Percentiles rank a stretch among this genome's conserved stretches.
phyloP scores from a whole-genome alignment of 2,888 invertebrate genomes.

The Lochmaea crataegi region DNA sequence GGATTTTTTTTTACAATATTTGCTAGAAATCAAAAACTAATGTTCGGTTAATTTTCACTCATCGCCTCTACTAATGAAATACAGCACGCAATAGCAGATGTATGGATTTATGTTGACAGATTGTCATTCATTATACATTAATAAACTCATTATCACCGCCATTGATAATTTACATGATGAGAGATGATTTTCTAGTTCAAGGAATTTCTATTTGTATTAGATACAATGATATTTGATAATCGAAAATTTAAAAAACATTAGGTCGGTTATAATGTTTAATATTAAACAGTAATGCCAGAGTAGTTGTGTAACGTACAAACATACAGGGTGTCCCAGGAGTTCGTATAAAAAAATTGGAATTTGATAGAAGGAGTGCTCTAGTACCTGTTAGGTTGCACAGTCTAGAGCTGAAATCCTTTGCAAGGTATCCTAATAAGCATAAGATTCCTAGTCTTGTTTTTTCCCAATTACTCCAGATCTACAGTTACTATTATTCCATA shows the following conservation, averaged over 20 bases:
- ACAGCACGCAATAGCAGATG: conserved; percentile 8
- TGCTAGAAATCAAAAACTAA: not conserved
- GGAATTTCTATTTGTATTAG: not conserved
- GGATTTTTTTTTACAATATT: not conserved
- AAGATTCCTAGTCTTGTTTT: too few relatives aligned
- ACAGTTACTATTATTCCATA: too few relatives aligned
- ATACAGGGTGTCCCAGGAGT: too few relatives aligned
- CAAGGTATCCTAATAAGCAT: too few relatives aligned
- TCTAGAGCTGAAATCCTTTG: too few relatives aligned
- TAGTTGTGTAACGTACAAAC: too few relatives aligned
- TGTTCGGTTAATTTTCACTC: not conserved
- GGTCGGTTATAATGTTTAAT: not conserved
- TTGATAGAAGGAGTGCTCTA: too few relatives aligned
- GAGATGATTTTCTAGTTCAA: not conserved
- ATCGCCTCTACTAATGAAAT: conserved; percentile 4
- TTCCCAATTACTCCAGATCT: too few relatives aligned
- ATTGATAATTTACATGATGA: not conserved
- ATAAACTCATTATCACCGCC: not conserved
- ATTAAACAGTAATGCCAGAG: too few relatives aligned
- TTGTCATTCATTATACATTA: conserved; percentile 8
- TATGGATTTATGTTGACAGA: conserved; percentile 13
- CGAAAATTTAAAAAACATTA: not conserved
- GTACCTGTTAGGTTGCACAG: too few relatives aligned
- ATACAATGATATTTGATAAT: not conserved
- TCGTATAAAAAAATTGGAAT: too few relatives aligned